Evolutionary conservation across 1,140 invertebrate genomes (phyloP), one percentile per base, ranked within the genome.

Genomic region (Thalassaphorura encarpata): DNA sequence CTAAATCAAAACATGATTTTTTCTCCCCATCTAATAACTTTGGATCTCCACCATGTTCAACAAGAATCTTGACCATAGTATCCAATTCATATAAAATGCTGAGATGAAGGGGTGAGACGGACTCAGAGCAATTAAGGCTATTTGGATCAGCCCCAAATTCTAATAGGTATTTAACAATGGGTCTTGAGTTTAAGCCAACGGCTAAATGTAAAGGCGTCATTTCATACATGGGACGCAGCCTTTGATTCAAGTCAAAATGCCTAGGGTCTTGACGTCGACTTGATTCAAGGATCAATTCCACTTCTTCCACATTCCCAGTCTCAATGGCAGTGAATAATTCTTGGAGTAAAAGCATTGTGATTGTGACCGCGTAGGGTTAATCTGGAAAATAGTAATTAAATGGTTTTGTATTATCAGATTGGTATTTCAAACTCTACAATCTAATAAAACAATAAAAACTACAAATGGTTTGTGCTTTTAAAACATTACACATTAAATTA

Each of bases 151-250:
- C 56, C 6, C 58, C 60, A 21, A 40, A 11, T 16, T 50, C 21
- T 1, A 65, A 21, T 8, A 65, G 24, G 1, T 42, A 16, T 28
- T 49, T 11, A 15, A 62, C 55, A 2, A 65, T 59, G 15, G 36
- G 26, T 0, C 39, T 8, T 11, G 41, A 52, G 55, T 62, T 59
- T 3, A 31, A 21, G 1, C 60, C 63, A 39, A 65, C 63, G 15
- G 57, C 39, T 0, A 60, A 39, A 36, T 65, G 63, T 3, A 65
- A 42, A 6, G 54, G 18, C 15, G 54, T 53, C 63, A 65, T 62
- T 19, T 27, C 56, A 33, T 39, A n/a, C 19, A 23, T 5, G 16
- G 48, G 23, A 4, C 5, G 3, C 8, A 6, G 33, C 8, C 26
- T 13, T 36, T 36, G 8, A 51, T 36, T 33, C 21, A 19, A 31